Conservation (phyloP, 1,140 invertebrate genomes). For the Mesaphorura yosii region DNA sequence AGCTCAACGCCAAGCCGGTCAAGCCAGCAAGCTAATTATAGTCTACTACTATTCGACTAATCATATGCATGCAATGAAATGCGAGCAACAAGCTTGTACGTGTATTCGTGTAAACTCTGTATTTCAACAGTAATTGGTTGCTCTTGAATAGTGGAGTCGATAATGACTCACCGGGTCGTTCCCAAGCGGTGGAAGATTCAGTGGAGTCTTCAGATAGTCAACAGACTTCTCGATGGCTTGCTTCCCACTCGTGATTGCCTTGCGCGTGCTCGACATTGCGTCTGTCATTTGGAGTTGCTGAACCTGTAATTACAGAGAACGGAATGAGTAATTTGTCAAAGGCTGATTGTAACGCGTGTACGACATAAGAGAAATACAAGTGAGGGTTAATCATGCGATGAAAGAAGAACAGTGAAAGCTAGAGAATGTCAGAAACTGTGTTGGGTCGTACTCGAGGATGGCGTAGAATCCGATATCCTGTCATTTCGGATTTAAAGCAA, state of each 20-base stretch:
- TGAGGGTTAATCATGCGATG: slow-evolving; percentile 5
- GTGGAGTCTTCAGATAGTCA: slow-evolving; percentile 24
- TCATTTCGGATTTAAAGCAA: too few species aligned
- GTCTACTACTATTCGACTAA: too few species aligned
- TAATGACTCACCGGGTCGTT: slow-evolving; percentile 29
- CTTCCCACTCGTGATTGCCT: slow-evolving; percentile 21
- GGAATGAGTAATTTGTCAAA: background rate
- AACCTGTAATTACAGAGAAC: slow-evolving; percentile 11
- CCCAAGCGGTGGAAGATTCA: slow-evolving; percentile 28
- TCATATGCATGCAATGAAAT: too few species aligned
- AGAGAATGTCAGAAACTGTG: too few species aligned
- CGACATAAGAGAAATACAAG: slow-evolving; percentile 7
- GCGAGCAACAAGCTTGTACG: too few species aligned
- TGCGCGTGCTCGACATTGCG: slow-evolving; percentile 17
- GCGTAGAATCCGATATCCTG: too few species aligned
- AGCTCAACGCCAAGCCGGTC: too few species aligned
- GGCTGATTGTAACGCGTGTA: slow-evolving; percentile 1
- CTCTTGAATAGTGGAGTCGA: slow-evolving; percentile 23
- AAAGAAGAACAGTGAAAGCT: slow-evolving; percentile 13
- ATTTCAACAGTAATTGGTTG: too few species aligned
- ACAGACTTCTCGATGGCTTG: slow-evolving; percentile 24
- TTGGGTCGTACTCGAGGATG: too few species aligned
- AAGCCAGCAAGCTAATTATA: too few species aligned
- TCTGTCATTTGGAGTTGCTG: slow-evolving; percentile 28
- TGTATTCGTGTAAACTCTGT: too few species aligned